Evolutionary conservation across 2,888 invertebrate species (phyloP), one percentile per base, ranked within the genome.

Genomic region (Drosophila falleni): DNA sequence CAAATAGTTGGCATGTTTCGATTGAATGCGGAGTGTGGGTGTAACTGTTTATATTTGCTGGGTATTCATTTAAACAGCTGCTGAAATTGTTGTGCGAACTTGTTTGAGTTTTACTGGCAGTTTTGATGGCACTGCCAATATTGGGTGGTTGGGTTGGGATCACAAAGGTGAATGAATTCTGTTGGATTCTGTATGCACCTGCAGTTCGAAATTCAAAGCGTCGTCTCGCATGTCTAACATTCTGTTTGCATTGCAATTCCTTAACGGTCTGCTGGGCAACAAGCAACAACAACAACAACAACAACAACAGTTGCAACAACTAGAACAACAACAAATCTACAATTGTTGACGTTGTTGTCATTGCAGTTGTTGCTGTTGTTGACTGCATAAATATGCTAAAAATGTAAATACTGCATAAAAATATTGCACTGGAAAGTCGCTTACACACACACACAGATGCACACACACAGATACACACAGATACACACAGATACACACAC

Each of bases 191-290:
- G 49, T 33, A 35, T 73, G 62, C 70, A 76, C 63, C 71, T 80
- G 54, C 55, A 64, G 65, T 76, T 73, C 64, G 42, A 61, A 76
- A 74, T 75, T 72, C 63, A 72, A 66, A 72, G 71, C 72, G 63
- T 72, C 79, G 75, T 72, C 71, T 77, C 69, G 66, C 71, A 66
- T 83, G 77, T 79, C 81, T 77, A 79, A 74, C 61, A 81, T 84
- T 71, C 82, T 80, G 80, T 84, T 84, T 84, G 78, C 80, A 75
- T 68, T 87, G 72, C 85, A 71, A 85, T 79, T 75, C 66, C 83
- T 74, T 83, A 74, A 78, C 79, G 80, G 85, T 87, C 85, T 87
- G 72, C 68, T 80, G 71, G 60, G 62, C 60, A 77, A 61, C 77
- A 59, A 61, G 72, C 54, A n/a, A n/a, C 61, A 51, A n/a, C 44